Evolutionary conservation across 2,888 invertebrate species (phyloP), one percentile per base, ranked within the genome.

Genomic region (Tenodera sinensis): DNA sequence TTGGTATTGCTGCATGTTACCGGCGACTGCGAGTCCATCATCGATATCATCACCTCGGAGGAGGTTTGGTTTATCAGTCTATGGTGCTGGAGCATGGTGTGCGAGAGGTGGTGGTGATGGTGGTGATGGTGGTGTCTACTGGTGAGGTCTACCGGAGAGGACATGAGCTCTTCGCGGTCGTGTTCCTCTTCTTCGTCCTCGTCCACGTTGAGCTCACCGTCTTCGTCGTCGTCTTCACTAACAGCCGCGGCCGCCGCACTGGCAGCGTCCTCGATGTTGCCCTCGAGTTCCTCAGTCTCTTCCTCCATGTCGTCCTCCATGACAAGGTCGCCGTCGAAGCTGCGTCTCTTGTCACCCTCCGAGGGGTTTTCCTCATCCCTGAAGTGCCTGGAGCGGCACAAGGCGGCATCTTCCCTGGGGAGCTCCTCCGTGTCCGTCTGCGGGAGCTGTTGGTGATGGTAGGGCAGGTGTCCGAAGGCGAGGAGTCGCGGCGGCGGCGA

Each of bases 131-230:
- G 83, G 87, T 89, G 89, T 25, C 89, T 90, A 84, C 88, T 91
- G 83, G 91, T 91, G 88, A 90, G 88, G 86, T 90, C 91, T 89
- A 90, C 90, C 15, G 91, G 90, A 85, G 90, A 88, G 6, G 90
- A 85, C 89, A 89, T 42, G 25, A 89, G 83, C 25, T 71, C 54
- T 20, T 71, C 54, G 54, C 54, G 54, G 27, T 88, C 91, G 83
- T 86, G 89, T 88, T 89, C 88, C 28, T 89, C 87, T 83, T 88
- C 89, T 89, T 91, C 91, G 90, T 91, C 90, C 84, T 91, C 90
- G 25, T 89, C 88, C 34, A 89, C 89, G 89, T 90, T 90, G 88
- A 88, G 84, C 84, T 88, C 90, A 85, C 89, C 87, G 12, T 90
- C 89, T 71, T 90, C 90, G 84, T 86, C 89, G 42, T 42, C 87